phyloP scores from a whole-genome alignment of 2,113 vertebrate species.

The Melanerpes formicivorus region DNA sequence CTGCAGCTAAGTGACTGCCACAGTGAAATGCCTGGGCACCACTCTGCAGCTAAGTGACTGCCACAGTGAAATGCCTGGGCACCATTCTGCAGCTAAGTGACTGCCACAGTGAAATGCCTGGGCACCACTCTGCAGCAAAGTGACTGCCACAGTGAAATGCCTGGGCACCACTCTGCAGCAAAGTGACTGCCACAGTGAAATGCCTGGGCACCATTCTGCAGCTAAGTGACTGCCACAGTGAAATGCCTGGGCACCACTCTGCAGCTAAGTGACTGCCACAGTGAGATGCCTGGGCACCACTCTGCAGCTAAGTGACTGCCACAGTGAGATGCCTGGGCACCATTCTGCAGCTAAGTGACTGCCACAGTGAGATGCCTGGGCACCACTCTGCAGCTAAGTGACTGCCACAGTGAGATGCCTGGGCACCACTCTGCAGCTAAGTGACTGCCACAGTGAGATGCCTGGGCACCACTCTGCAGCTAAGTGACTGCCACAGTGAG shows the following conservation, averaged over 20 bases:
- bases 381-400: neutral
- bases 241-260: neutral
- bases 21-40: neutral
- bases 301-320: neutral
- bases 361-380: rapidly evolving
- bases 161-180: neutral
- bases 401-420: neutral
- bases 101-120: rapidly evolving
- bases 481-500: neutral
- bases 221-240: neutral
- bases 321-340: neutral
- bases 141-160: neutral
- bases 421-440: neutral
- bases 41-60: neutral
- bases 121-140: neutral
- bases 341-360: neutral
- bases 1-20: neutral
- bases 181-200: neutral
- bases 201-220: neutral
- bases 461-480: neutral
- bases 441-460: neutral
- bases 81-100: neutral
- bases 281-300: neutral
- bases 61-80: neutral
- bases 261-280: neutral